phyloP scores from a whole-genome alignment of 2,797 vertebrate genomes.

The Gymnoscopelus braueri region DNA sequence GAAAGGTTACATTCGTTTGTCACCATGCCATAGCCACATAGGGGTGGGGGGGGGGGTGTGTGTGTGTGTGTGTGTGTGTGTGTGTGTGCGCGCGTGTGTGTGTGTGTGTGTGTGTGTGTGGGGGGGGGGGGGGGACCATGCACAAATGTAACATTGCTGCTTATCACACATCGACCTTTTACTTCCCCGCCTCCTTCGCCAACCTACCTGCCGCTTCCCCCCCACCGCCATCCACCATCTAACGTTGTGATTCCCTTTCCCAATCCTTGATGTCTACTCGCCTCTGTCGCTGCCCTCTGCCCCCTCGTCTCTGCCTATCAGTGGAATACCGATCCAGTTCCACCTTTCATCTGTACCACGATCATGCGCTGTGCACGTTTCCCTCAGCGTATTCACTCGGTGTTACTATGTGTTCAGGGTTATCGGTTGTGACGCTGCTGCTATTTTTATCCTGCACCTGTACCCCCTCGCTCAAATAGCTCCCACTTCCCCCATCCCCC shows the following conservation, averaged over 20 bases:
- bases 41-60: not conserved
- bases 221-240: not conserved
- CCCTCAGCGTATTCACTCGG: too few relatives aligned
- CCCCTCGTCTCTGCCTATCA: slow-evolving; percentile 16
- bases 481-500: not conserved
- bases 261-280: not conserved
- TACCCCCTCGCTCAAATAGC: too few relatives aligned
- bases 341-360: not conserved
- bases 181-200: not conserved
- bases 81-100: too few relatives aligned
- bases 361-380: too few relatives aligned
- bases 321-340: slow-evolving; percentile 10
- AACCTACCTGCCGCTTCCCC: not conserved
- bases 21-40: not conserved
- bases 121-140: not conserved
- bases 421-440: not conserved
- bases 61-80: too few relatives aligned
- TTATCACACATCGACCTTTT: not conserved
- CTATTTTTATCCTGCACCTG: not conserved
- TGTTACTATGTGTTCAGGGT: not conserved
- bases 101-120: too few relatives aligned
- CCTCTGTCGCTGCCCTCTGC: slow-evolving; percentile 1
- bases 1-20: not conserved
- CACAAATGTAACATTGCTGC: not conserved
- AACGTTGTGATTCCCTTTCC: not conserved